Percentiles rank a stretch among this genome's conserved stretches.
Conservation (phyloP, 2,888 invertebrate genomes). For the Lasioglossum vierecki region DNA sequence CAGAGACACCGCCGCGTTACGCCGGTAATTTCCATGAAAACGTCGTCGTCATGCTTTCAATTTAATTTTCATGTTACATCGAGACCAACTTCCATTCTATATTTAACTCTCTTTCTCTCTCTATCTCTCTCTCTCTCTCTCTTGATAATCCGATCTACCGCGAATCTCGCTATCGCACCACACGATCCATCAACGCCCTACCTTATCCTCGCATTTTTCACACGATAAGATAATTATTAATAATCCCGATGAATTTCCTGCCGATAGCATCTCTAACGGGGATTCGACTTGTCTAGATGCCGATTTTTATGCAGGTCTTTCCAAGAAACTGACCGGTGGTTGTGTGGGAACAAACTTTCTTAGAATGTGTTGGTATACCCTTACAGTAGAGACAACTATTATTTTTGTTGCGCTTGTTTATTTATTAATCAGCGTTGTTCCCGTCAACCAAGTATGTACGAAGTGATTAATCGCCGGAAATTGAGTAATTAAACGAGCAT, state of each 20-base stretch:
- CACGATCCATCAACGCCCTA: background rate
- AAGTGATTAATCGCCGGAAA: background rate
- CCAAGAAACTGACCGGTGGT: background rate
- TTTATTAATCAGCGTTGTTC: background rate
- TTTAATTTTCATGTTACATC: constrained; percentile 32
- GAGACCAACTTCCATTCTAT: background rate
- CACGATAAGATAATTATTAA: background rate
- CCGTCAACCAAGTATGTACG: background rate
- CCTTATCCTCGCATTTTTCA: background rate
- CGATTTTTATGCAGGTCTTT: background rate
- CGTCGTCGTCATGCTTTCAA: constrained; percentile 42
- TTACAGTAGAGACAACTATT: background rate
- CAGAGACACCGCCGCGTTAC: constrained; percentile 28
- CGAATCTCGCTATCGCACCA: background rate
- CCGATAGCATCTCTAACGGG: background rate
- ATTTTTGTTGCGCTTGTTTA: background rate
- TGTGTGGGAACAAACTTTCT: background rate
- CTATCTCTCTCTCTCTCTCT: background rate
- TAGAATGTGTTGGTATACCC: background rate
- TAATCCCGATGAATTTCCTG: background rate
- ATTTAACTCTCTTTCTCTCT: too few species aligned
- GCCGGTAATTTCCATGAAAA: constrained; percentile 40
- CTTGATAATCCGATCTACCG: background rate
- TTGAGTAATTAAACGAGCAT: background rate
- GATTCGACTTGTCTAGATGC: background rate